Conservation (phyloP, 1,140 invertebrate genomes). For the honey bee (Apis mellifera) region Amel_HAv3.1 CM009934.2:2182001-2182500, state of each 20-base stretch:
- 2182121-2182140: background rate
- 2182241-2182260: too few species aligned
- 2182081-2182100: background rate
- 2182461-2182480: constrained; percentile 90
- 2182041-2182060: constrained; percentile 92
- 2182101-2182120: background rate
- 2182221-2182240: too few species aligned
- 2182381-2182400: background rate
- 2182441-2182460: constrained; percentile 92
- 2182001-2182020: constrained; percentile 89
- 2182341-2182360: background rate
- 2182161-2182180: too few species aligned
- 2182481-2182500: constrained; percentile 91
- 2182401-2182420: constrained; percentile 81
- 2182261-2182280: too few species aligned
- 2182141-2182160: background rate
- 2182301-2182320: background rate
- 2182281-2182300: background rate
- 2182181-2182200: too few species aligned
- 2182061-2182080: constrained; percentile 78
- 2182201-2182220: too few species aligned
- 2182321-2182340: background rate
- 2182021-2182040: constrained; percentile 90
- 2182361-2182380: background rate
- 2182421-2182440: constrained; percentile 90